A percentile compares a stretch with the other conserved stretches of the same genome.
Conservation (phyloP, 2,113 vertebrate genomes). For the Tyto alba region DNA sequence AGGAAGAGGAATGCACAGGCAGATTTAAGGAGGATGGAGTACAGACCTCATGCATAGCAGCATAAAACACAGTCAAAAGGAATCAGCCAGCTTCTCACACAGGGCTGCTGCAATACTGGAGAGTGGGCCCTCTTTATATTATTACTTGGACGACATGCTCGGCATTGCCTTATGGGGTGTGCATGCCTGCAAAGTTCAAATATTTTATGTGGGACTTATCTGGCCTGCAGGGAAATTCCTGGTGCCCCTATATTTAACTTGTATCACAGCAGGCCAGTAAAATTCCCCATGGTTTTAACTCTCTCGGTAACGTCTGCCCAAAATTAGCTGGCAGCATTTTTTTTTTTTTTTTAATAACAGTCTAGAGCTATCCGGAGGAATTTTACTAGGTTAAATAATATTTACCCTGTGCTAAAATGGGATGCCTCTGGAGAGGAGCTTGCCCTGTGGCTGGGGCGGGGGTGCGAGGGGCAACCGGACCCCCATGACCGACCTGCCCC, state of each 20-base stretch:
- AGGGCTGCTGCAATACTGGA: neutral
- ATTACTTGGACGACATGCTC: neutral
- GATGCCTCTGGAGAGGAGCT: neutral
- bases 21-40: neutral
- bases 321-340: neutral
- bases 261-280: constrained; percentile 8
- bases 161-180: neutral
- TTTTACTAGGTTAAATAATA: neutral
- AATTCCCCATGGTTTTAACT: constrained; percentile 36
- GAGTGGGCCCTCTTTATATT: neutral
- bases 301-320: neutral
- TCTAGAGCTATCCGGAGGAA: neutral
- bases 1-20: neutral
- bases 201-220: constrained; percentile 45
- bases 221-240: constrained; percentile 57
- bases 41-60: neutral
- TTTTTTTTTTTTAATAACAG: neutral
- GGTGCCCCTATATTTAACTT: constrained; percentile 58
- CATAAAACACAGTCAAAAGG: neutral
- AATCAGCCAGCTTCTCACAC: neutral
- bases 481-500: neutral
- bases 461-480: neutral
- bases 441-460: neutral
- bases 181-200: constrained; percentile 45
- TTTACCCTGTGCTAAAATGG: neutral